Conservation (phyloP, 2,888 invertebrate species). For the Agrenia bidenticulata region DNA sequence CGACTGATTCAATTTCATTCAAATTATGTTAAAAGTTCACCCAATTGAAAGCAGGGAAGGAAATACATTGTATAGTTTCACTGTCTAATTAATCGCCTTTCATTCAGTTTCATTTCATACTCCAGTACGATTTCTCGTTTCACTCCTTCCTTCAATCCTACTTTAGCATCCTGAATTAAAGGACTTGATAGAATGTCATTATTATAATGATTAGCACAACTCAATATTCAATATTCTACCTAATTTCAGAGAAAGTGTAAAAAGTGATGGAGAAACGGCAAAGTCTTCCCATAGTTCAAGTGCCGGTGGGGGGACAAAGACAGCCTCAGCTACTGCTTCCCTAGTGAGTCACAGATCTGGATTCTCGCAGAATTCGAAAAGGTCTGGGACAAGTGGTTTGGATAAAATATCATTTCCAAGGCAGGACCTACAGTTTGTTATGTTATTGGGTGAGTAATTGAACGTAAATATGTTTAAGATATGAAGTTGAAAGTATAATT, state of each 20-base stretch:
- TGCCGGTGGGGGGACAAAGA: conserved; percentile 38
- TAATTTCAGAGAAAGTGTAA: conserved; percentile 42
- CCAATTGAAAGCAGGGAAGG: too few relatives aligned
- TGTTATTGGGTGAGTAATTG: conserved; percentile 60
- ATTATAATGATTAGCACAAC: too few relatives aligned
- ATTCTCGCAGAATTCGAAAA: conserved; percentile 61
- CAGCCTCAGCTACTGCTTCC: conserved; percentile 49
- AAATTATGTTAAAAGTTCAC: too few relatives aligned
- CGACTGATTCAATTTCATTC: neutral
- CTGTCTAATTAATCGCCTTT: too few relatives aligned
- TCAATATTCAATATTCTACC: too few relatives aligned
- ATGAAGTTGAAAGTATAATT: too few relatives aligned
- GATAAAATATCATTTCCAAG: conserved; percentile 66
- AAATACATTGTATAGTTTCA: too few relatives aligned
- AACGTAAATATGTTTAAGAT: too few relatives aligned
- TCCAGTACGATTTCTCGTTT: neutral
- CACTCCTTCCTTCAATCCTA: neutral
- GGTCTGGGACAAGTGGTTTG: conserved; percentile 54
- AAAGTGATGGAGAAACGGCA: conserved; percentile 50
- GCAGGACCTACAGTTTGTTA: conserved; percentile 66
- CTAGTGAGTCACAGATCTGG: conserved; percentile 49
- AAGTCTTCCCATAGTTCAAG: conserved; percentile 50
- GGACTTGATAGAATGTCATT: too few relatives aligned
- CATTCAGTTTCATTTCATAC: too few relatives aligned
- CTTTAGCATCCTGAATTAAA: too few relatives aligned